Percentiles rank a stretch among this genome's conserved stretches.
These are phyloP conservation scores for Tanypteryx hageni DNA, from an alignment of 2,888 invertebrate genomes.

Conservation along the genomic window DNA sequence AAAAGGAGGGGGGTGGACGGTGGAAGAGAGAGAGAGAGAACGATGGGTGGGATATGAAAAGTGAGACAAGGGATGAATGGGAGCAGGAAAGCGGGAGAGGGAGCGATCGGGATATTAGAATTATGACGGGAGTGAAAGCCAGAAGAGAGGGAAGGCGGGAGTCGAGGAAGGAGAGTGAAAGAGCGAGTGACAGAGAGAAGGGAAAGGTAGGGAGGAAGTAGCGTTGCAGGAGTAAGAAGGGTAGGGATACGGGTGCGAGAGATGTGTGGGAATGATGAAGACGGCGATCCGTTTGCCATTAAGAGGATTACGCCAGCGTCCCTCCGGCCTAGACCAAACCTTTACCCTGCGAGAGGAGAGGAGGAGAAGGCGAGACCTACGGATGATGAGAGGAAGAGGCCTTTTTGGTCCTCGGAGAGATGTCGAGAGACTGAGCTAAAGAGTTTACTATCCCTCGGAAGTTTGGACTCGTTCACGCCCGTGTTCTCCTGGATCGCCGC, in stretches of 20 bases:
- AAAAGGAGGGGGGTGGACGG: no score
- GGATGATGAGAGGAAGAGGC: background rate
- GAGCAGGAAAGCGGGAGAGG: background rate
- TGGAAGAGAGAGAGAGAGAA: no score
- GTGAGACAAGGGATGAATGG: background rate
- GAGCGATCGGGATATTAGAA: background rate
- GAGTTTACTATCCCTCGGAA: background rate
- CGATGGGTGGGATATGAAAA: no score
- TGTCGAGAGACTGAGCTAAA: background rate
- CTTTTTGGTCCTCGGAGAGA: background rate
- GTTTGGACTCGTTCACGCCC: background rate
- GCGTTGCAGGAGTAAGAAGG: background rate
- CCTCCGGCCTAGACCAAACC: background rate
- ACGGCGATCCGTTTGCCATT: background rate
- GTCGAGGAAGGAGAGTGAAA: background rate
- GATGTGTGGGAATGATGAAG: slow-evolving; percentile 24
- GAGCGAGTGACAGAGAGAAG: background rate
- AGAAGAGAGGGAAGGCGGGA: background rate
- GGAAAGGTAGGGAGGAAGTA: background rate
- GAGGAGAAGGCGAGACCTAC: background rate
- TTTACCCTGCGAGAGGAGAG: background rate
- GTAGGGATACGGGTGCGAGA: background rate
- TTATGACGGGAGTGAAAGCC: background rate
- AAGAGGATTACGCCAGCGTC: background rate
- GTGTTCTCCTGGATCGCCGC: background rate